Evolutionary conservation across 2,888 invertebrate species (phyloP).

Genomic region (Rambutsinella grinnellia): DNA sequence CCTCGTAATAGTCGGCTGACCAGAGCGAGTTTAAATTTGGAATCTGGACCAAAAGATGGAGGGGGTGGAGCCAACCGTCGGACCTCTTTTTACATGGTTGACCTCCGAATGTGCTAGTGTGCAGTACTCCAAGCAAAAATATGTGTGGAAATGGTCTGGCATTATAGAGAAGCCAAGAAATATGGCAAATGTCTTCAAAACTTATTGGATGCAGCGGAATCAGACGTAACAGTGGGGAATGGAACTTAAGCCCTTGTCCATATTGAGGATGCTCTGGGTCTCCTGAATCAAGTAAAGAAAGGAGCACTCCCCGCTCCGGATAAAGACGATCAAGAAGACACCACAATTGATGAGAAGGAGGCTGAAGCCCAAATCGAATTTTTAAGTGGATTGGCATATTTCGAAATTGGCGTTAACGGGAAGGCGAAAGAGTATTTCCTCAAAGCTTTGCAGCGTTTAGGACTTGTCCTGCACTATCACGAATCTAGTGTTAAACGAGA

Average conservation of each 20-base stretch:
- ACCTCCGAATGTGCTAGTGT: slow-evolving; percentile 63
- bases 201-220: slow-evolving; percentile 60
- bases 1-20: no score
- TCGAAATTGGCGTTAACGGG: slow-evolving; percentile 56
- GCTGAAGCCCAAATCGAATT: slow-evolving; percentile 57
- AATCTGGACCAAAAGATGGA: not conserved
- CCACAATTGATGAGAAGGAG: slow-evolving; percentile 49
- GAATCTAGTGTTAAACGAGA: slow-evolving; percentile 15
- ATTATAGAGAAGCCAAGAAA: slow-evolving; percentile 62
- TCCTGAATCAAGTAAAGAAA: slow-evolving; percentile 46
- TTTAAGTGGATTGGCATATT: slow-evolving; percentile 60
- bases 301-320: slow-evolving; percentile 50
- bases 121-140: slow-evolving; percentile 59
- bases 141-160: slow-evolving; percentile 61
- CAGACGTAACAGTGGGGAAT: slow-evolving; percentile 58
- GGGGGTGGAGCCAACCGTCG: not conserved
- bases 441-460: slow-evolving; percentile 45
- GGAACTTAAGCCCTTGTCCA: slow-evolving; percentile 60
- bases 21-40: no score
- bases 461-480: slow-evolving; percentile 38
- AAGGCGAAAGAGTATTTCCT: slow-evolving; percentile 55
- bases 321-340: slow-evolving; percentile 60
- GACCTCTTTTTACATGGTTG: slow-evolving; percentile 20
- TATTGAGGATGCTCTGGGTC: slow-evolving; percentile 59
- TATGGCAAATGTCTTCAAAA: slow-evolving; percentile 61